These are phyloP conservation scores for Gallinago solitaria DNA, from an alignment of 2,797 vertebrate genomes.

Conservation along the genomic window DNA sequence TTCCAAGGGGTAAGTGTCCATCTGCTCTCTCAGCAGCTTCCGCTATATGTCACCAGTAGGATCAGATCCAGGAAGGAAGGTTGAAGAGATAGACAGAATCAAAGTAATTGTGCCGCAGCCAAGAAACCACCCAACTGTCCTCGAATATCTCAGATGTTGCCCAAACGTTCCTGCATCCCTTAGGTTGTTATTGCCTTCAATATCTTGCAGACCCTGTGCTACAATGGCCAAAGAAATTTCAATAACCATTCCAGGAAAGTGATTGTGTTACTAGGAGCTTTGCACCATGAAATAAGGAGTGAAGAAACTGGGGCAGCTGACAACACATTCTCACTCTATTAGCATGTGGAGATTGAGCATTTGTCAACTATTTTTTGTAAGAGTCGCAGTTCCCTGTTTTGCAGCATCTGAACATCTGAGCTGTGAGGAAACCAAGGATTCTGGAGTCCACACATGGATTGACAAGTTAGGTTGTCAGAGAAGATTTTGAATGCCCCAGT, in stretches of 20 bases:
- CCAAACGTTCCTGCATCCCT: background rate
- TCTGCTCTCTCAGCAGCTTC: background rate
- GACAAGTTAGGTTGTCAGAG: background rate
- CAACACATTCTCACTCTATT: background rate
- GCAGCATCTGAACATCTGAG: background rate
- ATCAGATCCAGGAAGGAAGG: background rate
- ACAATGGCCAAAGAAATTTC: background rate
- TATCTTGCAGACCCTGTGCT: background rate
- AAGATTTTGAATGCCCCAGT: background rate
- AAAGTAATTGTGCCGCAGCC: background rate
- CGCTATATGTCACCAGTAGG: background rate
- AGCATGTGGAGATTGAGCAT: background rate
- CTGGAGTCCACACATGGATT: background rate
- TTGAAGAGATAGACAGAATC: background rate
- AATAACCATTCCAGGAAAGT: background rate
- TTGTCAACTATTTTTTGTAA: background rate
- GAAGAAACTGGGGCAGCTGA: background rate
- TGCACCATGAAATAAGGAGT: background rate
- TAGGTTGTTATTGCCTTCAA: background rate
- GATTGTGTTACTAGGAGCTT: background rate
- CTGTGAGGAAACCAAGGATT: background rate
- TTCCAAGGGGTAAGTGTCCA: background rate
- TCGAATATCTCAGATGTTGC: background rate
- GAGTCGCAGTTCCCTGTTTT: background rate
- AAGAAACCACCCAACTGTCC: background rate